Evolutionary conservation across 2,797 vertebrate species (phyloP), one percentile per base, ranked within the genome.

Genomic region (Lates japonicus): DNA sequence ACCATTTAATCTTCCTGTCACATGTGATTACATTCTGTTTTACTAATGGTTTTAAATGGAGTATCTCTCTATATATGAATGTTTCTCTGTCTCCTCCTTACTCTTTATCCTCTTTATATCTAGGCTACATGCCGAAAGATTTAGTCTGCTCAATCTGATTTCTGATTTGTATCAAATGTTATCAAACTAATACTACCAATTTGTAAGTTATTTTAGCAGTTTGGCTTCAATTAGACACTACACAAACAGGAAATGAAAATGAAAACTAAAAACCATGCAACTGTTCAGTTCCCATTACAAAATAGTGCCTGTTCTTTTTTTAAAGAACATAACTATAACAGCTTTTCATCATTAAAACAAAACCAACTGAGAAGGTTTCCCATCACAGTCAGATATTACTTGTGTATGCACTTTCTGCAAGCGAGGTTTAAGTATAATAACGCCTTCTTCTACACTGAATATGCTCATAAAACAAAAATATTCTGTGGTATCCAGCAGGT

Each of bases 1-100:
- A 58, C 5, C 7, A 35, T 66, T 63, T 52, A 65, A 51, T 42
- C 55, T 51, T 74, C 71, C 37, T 44, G 41, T n/a, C 29, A 61
- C 3, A 49, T 25, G 31, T 7, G 6, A 57, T 33, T 19, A 4
- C 29, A 19, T 57, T 57, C 9, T 33, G 55, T 16, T 54, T 54
- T 33, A 8, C 33, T 17, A 4, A 8, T 33, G 17, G 16, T 55
- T 55, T 7, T 16, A 55, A 12, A 51, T n/a, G 20, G 19, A 54
- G 22, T 25, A 29, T 29, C 7, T 5, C 5, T 54, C 51, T 48
- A 46, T 33, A 37, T n/a, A 17, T 57, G 22, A 54, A 54, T 54
- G 20, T 51, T 25, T 54, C 12, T 25, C 48, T 51, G 11, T 16
- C 4, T 46, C 22, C 9, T 31, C 6, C 13, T 48, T 13, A 66